Conservation (phyloP, 2,888 invertebrate species). For the Lordiphosa fenestrarum region DNA sequence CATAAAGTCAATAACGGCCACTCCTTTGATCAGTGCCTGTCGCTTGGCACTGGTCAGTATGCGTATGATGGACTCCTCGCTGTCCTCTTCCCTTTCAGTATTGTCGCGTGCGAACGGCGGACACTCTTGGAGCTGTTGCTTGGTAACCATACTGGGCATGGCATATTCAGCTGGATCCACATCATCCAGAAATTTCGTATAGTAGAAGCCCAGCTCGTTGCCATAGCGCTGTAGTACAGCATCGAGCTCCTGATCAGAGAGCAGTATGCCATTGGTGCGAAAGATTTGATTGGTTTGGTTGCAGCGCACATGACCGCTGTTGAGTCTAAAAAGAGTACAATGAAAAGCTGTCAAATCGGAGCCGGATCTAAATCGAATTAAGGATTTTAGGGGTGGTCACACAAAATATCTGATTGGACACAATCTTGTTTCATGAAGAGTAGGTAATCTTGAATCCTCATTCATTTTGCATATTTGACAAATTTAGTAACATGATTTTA, state of each 20-base stretch:
- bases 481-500: too few relatives aligned
- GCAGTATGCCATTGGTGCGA: constrained; percentile 85
- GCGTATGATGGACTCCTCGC: constrained; percentile 82
- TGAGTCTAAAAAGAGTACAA: constrained; percentile 81
- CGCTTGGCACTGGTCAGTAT: constrained; percentile 89
- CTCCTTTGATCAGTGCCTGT: constrained; percentile 85
- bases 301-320: constrained; percentile 87
- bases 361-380: too few relatives aligned
- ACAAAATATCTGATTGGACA: too few relatives aligned
- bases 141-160: constrained; percentile 65
- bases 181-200: constrained; percentile 86
- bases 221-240: constrained; percentile 87
- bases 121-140: constrained; percentile 50
- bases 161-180: constrained; percentile 79
- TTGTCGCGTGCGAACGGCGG: constrained; percentile 80
- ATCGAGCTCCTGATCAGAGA: constrained; percentile 85
- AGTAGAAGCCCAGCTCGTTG: constrained; percentile 89
- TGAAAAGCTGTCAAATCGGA: neutral
- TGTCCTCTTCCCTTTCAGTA: constrained; percentile 81
- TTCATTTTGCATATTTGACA: too few relatives aligned
- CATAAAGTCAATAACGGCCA: constrained; percentile 84
- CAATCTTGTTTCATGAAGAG: too few relatives aligned
- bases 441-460: too few relatives aligned
- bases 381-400: too few relatives aligned
- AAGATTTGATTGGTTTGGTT: constrained; percentile 87